phyloP scores from a whole-genome alignment of 1,140 invertebrate species.

The Meloidogyne floridensis region DNA sequence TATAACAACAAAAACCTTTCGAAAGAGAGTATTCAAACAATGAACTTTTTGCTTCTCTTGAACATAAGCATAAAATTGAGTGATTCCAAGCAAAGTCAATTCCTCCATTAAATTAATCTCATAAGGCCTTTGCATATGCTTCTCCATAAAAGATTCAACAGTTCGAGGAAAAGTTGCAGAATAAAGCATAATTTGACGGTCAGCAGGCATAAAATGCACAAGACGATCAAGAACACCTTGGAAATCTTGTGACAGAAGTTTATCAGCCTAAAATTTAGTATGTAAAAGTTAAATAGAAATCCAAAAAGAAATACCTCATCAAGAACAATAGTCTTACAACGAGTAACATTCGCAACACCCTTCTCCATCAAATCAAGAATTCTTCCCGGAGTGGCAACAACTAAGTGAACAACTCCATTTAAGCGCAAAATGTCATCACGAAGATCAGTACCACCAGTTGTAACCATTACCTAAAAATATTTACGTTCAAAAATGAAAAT shows the following conservation, averaged over 20 bases:
- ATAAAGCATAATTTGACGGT: constrained; percentile 95
- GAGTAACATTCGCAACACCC: constrained; percentile 84
- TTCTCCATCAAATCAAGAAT: constrained; percentile 99
- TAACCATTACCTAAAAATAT: constrained; percentile 83
- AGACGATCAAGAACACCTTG: constrained; percentile 95
- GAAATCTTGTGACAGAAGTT: constrained; percentile 96
- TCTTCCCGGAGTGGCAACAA: constrained; percentile 97
- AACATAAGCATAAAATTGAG: constrained; percentile 99
- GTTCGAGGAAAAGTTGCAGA: constrained; percentile 98
- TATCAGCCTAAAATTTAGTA: constrained; percentile 94
- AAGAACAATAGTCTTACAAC: constrained; percentile 92
- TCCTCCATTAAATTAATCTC: constrained; percentile 99
- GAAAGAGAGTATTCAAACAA: constrained; percentile 98
- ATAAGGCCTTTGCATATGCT: constrained; percentile 91
- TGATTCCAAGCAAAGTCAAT: constrained; percentile 96
- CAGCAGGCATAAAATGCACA: constrained; percentile 86
- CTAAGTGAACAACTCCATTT: constrained; percentile 97
- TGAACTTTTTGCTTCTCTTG: constrained; percentile 99
- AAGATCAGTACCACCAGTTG: constrained; percentile 94
- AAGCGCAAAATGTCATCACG: constrained; percentile 99
- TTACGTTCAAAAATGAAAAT: not conserved
- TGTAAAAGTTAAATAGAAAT: not conserved
- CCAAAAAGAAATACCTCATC: constrained; percentile 74
- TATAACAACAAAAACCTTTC: constrained; percentile 76
- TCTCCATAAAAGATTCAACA: constrained; percentile 98